These are phyloP conservation scores for Pterophyllum scalare DNA, from an alignment of 2,113 vertebrate species.

Conservation along the genomic window DNA sequence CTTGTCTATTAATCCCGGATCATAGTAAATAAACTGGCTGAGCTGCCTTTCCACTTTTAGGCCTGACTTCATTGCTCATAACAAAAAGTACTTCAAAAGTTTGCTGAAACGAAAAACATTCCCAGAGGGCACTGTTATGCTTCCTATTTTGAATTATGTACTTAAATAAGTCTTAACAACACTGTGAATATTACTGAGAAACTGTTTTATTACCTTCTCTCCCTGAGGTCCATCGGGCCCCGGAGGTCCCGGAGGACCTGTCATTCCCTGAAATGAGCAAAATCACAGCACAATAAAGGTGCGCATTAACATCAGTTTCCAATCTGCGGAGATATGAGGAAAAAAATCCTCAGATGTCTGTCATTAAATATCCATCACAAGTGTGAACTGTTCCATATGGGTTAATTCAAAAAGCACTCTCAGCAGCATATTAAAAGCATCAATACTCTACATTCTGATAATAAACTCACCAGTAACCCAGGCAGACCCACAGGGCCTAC, in stretches of 20 bases:
- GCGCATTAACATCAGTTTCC: background rate
- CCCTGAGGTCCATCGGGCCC: conserved; percentile 81
- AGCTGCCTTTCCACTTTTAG: background rate
- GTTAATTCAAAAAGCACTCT: background rate
- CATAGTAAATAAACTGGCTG: background rate
- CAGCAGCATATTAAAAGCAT: background rate
- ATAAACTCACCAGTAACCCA: conserved; percentile 79
- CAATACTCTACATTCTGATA: background rate
- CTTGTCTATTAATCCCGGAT: background rate
- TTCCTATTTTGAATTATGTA: background rate
- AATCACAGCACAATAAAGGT: background rate
- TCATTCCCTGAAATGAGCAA: conserved; percentile 65
- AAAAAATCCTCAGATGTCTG: background rate
- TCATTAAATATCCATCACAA: background rate
- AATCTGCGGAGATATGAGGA: background rate
- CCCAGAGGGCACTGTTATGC: background rate
- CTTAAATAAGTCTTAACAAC: background rate
- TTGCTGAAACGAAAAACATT: background rate
- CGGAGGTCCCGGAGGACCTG: conserved; percentile 75
- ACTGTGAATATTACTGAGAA: background rate
- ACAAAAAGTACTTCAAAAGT: background rate
- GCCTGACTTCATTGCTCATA: background rate
- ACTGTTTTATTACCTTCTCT: conserved; percentile 79
- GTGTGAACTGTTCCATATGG: background rate
- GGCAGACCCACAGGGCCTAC: conserved; percentile 78